Evolutionary conservation across 2,797 vertebrate genomes (phyloP), one percentile per base, ranked within the genome.

Genomic region (Syngnathus acus): DNA sequence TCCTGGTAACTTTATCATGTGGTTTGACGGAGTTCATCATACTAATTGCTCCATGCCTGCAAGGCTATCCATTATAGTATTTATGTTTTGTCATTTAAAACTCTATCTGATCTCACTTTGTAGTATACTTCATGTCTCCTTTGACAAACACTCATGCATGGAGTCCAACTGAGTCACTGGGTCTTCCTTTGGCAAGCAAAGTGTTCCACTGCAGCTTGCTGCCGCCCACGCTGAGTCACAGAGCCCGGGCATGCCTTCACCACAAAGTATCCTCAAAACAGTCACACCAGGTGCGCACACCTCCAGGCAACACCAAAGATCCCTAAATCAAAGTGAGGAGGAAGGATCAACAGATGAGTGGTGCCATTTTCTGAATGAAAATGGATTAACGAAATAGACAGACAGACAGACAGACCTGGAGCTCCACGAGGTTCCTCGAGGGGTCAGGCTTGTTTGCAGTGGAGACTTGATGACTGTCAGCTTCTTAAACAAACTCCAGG

Each of bases 221-320:
- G 43, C 65, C 66, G 76, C 79, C 67, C 71, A 51, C 17, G 13
- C 70, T 89, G 85, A 91, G 75, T 90, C 90, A 89, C 64, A 58
- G 74, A 59, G 17, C 72, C 71, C 45, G 81, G 84, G 73, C 82
- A 86, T 67, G 80, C 79, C 79, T 76, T 67, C 76, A 70, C 72
- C 53, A 17, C 80, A 74, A 64, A 62, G 38, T 53, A 72, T 66
- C 63, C 64, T 72, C 62, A 79, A 68, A 73, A 70, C 59, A 80
- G 68, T 61, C 57, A 67, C 19, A 61, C 51, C 73, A 69, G 58
- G 65, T 47, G 62, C 64, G 68, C 65, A 71, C n/a, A 63, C 21
- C 40, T 17, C 55, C 43, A 50, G 43, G 72, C 70, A 72, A 79
- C 71, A 73, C 32, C 39, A 62, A 75, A 78, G 68, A n/a, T 37